A percentile compares a stretch with the other conserved stretches of the same genome.
These are phyloP conservation scores for Pteria penguin DNA, from an alignment of 2,888 invertebrate species.

Conservation along the genomic window DNA sequence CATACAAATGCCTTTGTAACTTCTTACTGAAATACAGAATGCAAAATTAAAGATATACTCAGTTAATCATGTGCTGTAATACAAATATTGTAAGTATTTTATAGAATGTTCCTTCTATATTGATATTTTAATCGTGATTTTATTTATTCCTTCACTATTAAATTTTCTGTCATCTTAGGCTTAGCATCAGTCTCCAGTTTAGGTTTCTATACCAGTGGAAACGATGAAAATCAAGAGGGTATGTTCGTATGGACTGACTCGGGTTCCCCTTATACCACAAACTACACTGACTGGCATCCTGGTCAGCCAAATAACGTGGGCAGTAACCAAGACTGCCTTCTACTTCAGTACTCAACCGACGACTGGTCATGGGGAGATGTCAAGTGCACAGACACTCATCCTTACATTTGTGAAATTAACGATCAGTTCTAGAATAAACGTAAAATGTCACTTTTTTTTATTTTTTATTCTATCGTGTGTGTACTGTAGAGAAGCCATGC, in stretches of 20 bases:
- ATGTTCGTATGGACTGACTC: slow-evolving; percentile 58
- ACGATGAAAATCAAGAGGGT: slow-evolving; percentile 49
- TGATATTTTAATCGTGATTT: too few relatives aligned
- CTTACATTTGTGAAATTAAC: slow-evolving; percentile 58
- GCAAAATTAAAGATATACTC: too few relatives aligned
- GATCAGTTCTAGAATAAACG: background rate
- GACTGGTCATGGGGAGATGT: slow-evolving; percentile 61
- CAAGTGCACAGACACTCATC: slow-evolving; percentile 49
- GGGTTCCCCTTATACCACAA: slow-evolving; percentile 42
- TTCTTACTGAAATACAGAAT: too few relatives aligned
- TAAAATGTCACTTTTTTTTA: too few relatives aligned
- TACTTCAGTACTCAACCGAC: slow-evolving; percentile 51
- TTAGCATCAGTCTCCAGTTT: slow-evolving; percentile 31
- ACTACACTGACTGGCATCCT: slow-evolving; percentile 55
- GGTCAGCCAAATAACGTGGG: slow-evolving; percentile 65
- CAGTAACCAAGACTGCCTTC: slow-evolving; percentile 56
- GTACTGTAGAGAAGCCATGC: too few relatives aligned
- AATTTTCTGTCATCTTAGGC: too few relatives aligned
- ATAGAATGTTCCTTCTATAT: too few relatives aligned
- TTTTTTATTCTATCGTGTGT: background rate
- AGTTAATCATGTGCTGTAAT: too few relatives aligned
- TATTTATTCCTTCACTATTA: too few relatives aligned
- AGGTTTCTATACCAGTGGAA: slow-evolving; percentile 56
- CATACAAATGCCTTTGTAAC: too few relatives aligned
- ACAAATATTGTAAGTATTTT: too few relatives aligned